Conservation (phyloP, 2,888 invertebrate genomes). For the Callimorpha dominula region DNA sequence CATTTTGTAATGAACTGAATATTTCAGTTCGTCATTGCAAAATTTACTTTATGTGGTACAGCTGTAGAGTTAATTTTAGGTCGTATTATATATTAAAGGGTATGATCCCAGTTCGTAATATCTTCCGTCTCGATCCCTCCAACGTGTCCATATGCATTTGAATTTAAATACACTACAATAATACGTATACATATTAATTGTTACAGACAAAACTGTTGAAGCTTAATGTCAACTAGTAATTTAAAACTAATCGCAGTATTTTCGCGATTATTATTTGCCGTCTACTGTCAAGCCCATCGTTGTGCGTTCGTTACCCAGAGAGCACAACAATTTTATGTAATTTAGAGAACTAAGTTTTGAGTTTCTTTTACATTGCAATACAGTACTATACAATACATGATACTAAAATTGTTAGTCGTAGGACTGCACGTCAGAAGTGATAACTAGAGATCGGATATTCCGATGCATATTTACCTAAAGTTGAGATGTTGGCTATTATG, state of each 20-base stretch:
- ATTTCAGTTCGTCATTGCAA: slow-evolving; percentile 31
- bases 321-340: not conserved
- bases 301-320: not conserved
- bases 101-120: slow-evolving; percentile 61
- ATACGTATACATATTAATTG: slow-evolving; percentile 27
- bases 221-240: not conserved
- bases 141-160: slow-evolving; percentile 63
- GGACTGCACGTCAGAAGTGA: no score
- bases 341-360: not conserved
- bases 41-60: slow-evolving; percentile 38
- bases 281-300: not conserved
- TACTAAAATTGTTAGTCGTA: no score
- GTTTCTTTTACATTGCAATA: no score
- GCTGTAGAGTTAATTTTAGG: slow-evolving; percentile 41
- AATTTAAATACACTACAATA: slow-evolving; percentile 68
- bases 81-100: slow-evolving; percentile 51
- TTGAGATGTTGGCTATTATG: no score
- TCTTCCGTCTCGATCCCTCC: slow-evolving; percentile 60
- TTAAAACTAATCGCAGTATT: not conserved
- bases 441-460: no score
- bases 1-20: slow-evolving; percentile 77
- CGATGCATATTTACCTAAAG: no score
- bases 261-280: not conserved
- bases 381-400: no score
- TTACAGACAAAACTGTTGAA: slow-evolving; percentile 9